Percentiles rank a stretch among this genome's conserved stretches.
These are phyloP conservation scores for Drosophila incognita DNA, from an alignment of 2,888 invertebrate species.

Conservation along the genomic window DNA sequence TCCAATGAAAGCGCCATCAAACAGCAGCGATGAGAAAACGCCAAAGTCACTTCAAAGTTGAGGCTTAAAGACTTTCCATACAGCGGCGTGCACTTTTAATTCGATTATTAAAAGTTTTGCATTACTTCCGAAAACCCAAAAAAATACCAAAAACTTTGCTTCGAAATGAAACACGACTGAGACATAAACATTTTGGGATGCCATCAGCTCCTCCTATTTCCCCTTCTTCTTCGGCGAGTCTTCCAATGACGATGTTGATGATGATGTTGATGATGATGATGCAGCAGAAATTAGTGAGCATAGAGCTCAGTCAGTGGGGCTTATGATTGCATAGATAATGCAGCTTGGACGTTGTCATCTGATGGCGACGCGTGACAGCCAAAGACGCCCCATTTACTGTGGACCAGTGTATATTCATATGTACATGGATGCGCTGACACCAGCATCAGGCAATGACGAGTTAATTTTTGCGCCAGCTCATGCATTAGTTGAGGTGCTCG, in stretches of 20 bases:
- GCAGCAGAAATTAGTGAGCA: constrained; percentile 64
- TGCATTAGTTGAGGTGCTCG: constrained; percentile 60
- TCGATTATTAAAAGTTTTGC: constrained; percentile 81
- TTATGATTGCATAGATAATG: constrained; percentile 68
- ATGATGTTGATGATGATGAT: constrained; percentile 54
- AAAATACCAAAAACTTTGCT: constrained; percentile 13
- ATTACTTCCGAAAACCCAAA: constrained; percentile 69
- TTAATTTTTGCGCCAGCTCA: constrained; percentile 77
- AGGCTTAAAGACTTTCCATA: constrained; percentile 72
- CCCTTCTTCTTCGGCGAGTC: neutral
- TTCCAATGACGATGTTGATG: neutral
- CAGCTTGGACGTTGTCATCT: constrained; percentile 66
- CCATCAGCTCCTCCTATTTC: constrained; percentile 30
- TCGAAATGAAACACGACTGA: constrained; percentile 39
- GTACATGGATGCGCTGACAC: constrained; percentile 40
- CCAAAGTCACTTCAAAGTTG: constrained; percentile 41
- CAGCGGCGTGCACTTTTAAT: constrained; percentile 68
- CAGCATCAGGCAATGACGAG: constrained; percentile 71
- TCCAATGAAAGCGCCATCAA: constrained; percentile 73
- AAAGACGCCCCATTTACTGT: constrained; percentile 48
- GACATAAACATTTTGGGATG: constrained; percentile 45
- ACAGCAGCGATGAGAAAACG: constrained; percentile 48
- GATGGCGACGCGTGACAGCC: constrained; percentile 71
- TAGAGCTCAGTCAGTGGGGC: constrained; percentile 20
- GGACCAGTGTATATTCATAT: neutral